phyloP scores from a whole-genome alignment of 2,888 invertebrate species.

The Vesta saturnalis region DNA sequence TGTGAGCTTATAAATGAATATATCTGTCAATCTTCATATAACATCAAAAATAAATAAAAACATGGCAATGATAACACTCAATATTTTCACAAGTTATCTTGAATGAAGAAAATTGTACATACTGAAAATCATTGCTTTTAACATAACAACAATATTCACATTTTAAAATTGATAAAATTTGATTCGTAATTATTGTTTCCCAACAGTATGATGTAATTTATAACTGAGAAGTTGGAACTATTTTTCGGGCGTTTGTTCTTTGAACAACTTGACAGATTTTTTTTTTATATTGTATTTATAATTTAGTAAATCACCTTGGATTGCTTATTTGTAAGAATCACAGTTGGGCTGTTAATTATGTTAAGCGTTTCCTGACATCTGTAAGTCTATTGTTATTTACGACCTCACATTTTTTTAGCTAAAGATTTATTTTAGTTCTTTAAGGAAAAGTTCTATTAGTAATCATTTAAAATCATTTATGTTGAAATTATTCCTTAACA shows the following conservation, averaged over 20 bases:
- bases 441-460: background rate
- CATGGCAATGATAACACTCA: too few species aligned
- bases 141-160: too few species aligned
- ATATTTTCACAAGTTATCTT: too few species aligned
- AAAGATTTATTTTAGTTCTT: background rate
- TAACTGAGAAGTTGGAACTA: too few species aligned
- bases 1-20: too few species aligned
- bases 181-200: too few species aligned
- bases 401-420: background rate
- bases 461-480: background rate
- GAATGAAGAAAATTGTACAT: too few species aligned
- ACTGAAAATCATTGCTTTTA: too few species aligned
- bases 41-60: too few species aligned
- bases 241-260: background rate
- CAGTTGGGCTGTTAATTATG: constrained; percentile 7
- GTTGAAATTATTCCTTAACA: background rate
- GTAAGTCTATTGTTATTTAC: constrained; percentile 9
- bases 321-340: constrained; percentile 3
- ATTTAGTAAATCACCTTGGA: background rate
- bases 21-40: too few species aligned
- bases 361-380: background rate
- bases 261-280: background rate
- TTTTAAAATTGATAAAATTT: too few species aligned
- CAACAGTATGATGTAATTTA: too few species aligned
- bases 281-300: background rate